These are phyloP conservation scores for Orchesellides sinensis DNA, from an alignment of 2,888 invertebrate species.

Conservation along the genomic window DNA sequence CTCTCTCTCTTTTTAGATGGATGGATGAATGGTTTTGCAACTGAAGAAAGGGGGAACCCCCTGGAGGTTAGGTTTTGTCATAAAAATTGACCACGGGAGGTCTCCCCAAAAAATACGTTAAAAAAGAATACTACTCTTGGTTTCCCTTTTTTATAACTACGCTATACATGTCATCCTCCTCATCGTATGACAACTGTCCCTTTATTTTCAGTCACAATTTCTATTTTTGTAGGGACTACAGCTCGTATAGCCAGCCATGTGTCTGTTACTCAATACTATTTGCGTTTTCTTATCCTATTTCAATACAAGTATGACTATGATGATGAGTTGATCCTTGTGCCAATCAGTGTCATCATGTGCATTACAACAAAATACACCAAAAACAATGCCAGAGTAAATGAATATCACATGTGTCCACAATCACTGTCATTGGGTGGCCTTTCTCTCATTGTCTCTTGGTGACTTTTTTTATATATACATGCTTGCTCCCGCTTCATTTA, in stretches of 20 bases:
- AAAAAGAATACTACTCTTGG: too few species aligned
- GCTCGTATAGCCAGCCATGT: too few species aligned
- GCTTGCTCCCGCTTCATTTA: too few species aligned
- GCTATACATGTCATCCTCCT: constrained; percentile 20
- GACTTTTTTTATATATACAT: too few species aligned
- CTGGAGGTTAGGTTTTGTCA: constrained; percentile 73
- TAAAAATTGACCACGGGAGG: constrained; percentile 75
- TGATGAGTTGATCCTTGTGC: constrained; percentile 4
- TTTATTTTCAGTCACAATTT: constrained; percentile 6
- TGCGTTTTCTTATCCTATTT: too few species aligned
- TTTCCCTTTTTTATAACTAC: too few species aligned
- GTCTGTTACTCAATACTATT: too few species aligned
- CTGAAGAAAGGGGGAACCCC: constrained; percentile 71
- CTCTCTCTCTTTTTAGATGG: constrained; percentile 39
- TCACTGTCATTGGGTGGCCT: constrained; percentile 50
- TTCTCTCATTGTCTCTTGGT: constrained; percentile 21
- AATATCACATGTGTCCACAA: neutral
- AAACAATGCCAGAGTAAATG: neutral
- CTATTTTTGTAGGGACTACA: too few species aligned
- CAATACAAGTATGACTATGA: too few species aligned
- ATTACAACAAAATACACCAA: neutral
- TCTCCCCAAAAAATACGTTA: constrained; percentile 61
- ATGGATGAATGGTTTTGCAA: constrained; percentile 63
- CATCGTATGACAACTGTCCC: constrained; percentile 16
- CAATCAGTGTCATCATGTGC: too few species aligned